A percentile compares a stretch with the other conserved stretches of the same genome.
Evolutionary conservation across 2,797 vertebrate genomes (phyloP).

Genomic region (Acanthurus leucopareius): DNA sequence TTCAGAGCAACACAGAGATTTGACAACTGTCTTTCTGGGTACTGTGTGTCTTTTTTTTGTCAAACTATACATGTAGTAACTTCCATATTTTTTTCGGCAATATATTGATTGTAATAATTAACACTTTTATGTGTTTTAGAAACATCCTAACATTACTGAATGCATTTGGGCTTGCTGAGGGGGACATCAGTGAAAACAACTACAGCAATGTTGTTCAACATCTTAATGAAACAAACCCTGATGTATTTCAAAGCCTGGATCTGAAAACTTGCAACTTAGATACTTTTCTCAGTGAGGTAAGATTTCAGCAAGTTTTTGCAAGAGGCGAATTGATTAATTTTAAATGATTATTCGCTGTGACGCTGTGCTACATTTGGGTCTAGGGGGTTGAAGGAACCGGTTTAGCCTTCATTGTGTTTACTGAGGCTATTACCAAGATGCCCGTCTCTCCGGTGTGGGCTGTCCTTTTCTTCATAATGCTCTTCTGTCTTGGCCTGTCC

Average conservation of each 20-base stretch:
- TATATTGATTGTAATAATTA: not conserved
- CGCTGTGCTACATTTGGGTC: constrained; percentile 8
- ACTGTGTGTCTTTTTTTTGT: constrained; percentile 43
- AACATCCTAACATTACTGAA: constrained; percentile 92
- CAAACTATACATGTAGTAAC: not conserved
- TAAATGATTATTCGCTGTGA: not conserved
- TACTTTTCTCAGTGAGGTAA: constrained; percentile 89
- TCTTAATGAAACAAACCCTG: constrained; percentile 79
- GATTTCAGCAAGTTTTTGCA: not conserved
- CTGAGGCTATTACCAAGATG: constrained; percentile 96
- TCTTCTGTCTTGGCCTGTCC: constrained; percentile 94
- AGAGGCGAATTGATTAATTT: not conserved
- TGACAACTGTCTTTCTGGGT: constrained; percentile 89
- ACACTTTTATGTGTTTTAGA: constrained; percentile 70
- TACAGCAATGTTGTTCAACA: constrained; percentile 78
- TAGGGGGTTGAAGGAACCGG: constrained; percentile 95
- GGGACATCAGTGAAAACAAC: constrained; percentile 85
- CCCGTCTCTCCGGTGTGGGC: constrained; percentile 92
- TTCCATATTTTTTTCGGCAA: not conserved
- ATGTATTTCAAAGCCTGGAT: constrained; percentile 69
- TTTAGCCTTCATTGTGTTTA: constrained; percentile 95
- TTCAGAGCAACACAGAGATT: constrained; percentile 93
- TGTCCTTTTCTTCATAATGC: constrained; percentile 93
- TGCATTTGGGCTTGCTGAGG: constrained; percentile 89
- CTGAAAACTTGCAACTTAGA: constrained; percentile 88